A percentile compares a stretch with the other conserved stretches of the same genome.
phyloP scores from a whole-genome alignment of 2,113 vertebrate species.

The Brachypteracias leptosomus region DNA sequence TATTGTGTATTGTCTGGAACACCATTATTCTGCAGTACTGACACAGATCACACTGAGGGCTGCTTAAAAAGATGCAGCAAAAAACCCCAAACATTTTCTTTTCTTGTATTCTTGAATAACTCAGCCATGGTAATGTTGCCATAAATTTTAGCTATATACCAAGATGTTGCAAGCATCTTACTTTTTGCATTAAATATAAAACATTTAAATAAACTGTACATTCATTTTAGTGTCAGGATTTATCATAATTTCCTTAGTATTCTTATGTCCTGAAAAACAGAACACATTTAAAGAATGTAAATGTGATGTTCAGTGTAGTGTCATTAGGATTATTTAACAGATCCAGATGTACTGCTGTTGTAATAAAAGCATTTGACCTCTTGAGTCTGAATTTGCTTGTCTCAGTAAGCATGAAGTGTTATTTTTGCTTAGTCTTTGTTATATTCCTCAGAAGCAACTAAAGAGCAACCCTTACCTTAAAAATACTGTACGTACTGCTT shows the following conservation, averaged over 20 bases:
- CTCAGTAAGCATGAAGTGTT: neutral
- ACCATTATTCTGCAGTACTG: neutral
- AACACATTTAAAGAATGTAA: neutral
- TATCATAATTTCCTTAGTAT: neutral
- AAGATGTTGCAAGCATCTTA: neutral
- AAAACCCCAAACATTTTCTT: fast-evolving
- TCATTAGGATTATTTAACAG: neutral
- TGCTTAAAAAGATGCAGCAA: neutral
- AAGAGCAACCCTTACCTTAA: neutral
- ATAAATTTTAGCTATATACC: neutral
- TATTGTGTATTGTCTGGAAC: neutral
- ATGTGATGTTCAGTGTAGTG: neutral
- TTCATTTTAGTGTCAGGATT: neutral
- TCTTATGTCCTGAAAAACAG: neutral
- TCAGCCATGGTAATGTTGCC: neutral
- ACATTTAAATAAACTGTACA: neutral
- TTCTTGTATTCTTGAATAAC: neutral
- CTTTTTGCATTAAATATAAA: neutral
- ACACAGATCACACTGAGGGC: neutral
- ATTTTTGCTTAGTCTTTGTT: neutral
- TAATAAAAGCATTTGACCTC: neutral
- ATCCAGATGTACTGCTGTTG: neutral
- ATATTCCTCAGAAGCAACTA: neutral
- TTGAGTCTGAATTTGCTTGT: neutral
- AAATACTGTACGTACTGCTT: neutral